Base-by-base conservation (phyloP, 2,113 vertebrate genomes). In the Silurus asotus region DNA sequence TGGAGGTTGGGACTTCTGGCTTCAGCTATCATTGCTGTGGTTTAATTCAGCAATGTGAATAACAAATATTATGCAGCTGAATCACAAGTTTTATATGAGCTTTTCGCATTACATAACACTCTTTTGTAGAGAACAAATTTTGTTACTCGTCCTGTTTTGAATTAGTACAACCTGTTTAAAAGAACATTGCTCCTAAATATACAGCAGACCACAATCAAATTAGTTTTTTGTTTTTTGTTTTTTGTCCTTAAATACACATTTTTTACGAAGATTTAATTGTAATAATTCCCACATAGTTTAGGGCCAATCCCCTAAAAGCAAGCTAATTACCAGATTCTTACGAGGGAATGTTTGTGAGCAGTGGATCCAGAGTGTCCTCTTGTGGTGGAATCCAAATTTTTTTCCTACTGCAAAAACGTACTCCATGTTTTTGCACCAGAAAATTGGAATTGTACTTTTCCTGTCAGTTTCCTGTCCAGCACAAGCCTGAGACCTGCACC, bases 161-260 rank as follows among this genome's bases (percentile, higher is more conserved):
- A 62, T 84, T 81, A 49, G 59, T 81, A 58, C 17, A 37, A 74
- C 5, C 77, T 81, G 48, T 20, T 65, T 51, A 55, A 28, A 49
- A 45, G 83, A 75, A 75, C 58, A 74, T 77, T 81, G 84, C 84
- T 62, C 7, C 64, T 82, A 37, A 88, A 80, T 85, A 82, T 56
- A 3, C 56, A 88, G 51, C 11, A n/a, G 8, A 6, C 14, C 67
- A 20, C 11, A 49, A 55, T 81, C 45, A 78, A 64, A 87, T 85
- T n/a, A 19, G 19, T 28, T 23, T 56, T 37, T 56, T 65, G 1
- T 37, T 37, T 37, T 37, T 37, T 37, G 1, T 37, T 37, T 37
- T 37, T 37, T 37, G 37, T 37, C 25, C 28, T 65, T 53, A 80
- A 85, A 79, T 37, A 83, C 28, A 64, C 9, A 37, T 61, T 45